These are phyloP conservation scores for Solenopsis fugax DNA, from an alignment of 1,140 invertebrate species.

Conservation along the genomic window DNA sequence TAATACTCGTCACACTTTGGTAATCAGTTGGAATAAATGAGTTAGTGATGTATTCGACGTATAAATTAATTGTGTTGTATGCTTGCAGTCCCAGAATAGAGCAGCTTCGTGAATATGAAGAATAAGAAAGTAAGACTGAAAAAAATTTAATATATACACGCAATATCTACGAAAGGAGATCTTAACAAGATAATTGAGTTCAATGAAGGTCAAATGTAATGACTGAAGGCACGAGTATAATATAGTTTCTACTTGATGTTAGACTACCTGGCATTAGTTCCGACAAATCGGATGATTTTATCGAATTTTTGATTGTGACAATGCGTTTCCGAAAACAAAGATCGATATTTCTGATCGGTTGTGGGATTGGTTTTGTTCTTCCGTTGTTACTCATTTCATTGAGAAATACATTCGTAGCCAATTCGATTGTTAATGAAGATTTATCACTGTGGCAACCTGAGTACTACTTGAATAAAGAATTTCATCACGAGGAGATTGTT, in stretches of 20 bases:
- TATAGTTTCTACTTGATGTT: neutral
- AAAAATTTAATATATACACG: neutral
- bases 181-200: conserved; percentile 51
- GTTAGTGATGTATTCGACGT: neutral
- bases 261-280: neutral
- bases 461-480: conserved; percentile 18
- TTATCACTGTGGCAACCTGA: conserved; percentile 12
- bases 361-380: conserved; percentile 73
- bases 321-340: conserved; percentile 51
- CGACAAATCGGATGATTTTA: neutral
- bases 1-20: neutral
- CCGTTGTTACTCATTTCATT: conserved; percentile 62
- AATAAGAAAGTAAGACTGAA: conserved; percentile 4
- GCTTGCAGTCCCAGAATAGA: neutral
- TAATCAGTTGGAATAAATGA: neutral
- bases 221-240: conserved; percentile 8
- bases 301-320: neutral
- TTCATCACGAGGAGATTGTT: neutral
- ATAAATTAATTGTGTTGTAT: conserved; percentile 1
- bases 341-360: conserved; percentile 71
- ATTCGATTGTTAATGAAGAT: neutral
- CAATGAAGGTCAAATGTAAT: conserved; percentile 51
- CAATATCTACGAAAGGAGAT: neutral
- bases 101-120: neutral
- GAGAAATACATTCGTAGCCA: conserved; percentile 6